A percentile compares a stretch with the other conserved stretches of the same genome.
Evolutionary conservation across 2,888 invertebrate species (phyloP).

Genomic region (Caenorhabditis sp.): DNA sequence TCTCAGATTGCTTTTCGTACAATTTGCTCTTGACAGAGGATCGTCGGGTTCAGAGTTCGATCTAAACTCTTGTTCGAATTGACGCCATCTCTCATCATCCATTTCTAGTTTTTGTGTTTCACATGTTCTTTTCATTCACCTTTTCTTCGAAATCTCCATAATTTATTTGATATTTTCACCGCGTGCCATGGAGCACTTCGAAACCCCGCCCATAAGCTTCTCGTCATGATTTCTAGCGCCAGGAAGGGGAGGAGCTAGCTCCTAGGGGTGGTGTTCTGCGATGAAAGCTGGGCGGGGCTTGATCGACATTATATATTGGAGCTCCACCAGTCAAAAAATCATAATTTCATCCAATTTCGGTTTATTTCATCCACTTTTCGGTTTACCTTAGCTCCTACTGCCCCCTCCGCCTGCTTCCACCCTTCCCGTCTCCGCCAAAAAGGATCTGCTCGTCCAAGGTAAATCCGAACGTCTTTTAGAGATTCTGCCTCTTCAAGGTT

Average conservation of each 20-base stretch:
- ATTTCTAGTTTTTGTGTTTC: not conserved
- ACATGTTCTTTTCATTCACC: not conserved
- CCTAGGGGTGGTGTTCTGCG: constrained; percentile 14
- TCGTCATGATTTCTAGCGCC: constrained; percentile 15
- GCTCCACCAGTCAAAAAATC: constrained; percentile 1
- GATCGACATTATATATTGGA: constrained; percentile 9
- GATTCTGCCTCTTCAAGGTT: too few relatives aligned
- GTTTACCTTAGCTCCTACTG: too few relatives aligned
- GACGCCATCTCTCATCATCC: not conserved
- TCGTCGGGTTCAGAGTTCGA: too few relatives aligned
- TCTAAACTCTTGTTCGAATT: too few relatives aligned
- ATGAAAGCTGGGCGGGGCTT: constrained; percentile 7
- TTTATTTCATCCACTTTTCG: too few relatives aligned
- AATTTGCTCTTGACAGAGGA: not conserved
- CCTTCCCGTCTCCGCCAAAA: too few relatives aligned
- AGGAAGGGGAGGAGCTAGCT: constrained; percentile 18
- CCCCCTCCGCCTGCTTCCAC: too few relatives aligned
- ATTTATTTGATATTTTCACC: not conserved
- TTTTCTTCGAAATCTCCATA: not conserved
- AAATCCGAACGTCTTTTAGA: too few relatives aligned
- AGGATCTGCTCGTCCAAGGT: too few relatives aligned
- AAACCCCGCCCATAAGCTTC: constrained; percentile 17
- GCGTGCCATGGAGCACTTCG: not conserved
- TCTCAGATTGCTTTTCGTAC: not conserved
- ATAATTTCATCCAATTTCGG: too few relatives aligned